A percentile compares a stretch with the other conserved stretches of the same genome.
Evolutionary conservation across 2,113 vertebrate genomes (phyloP).

Genomic region (Nansenia antarctica): DNA sequence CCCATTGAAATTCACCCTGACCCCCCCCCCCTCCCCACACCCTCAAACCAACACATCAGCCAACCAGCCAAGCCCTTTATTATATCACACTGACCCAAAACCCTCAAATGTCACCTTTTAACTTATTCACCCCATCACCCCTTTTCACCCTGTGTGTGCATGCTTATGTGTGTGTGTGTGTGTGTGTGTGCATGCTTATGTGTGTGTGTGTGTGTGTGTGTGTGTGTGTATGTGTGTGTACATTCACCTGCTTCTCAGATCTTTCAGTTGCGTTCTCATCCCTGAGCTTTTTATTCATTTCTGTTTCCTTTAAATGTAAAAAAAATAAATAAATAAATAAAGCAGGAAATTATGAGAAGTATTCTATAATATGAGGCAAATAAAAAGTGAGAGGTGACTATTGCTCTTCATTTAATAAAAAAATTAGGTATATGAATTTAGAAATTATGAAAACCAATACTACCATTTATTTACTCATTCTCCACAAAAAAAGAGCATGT

Average conservation of each 20-base stretch:
- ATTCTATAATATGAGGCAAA: no score
- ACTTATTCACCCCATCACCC: background rate
- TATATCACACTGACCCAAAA: conserved; percentile 11
- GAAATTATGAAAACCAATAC: no score
- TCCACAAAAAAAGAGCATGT: background rate
- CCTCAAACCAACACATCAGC: background rate
- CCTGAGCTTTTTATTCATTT: conserved; percentile 80
- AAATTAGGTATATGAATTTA: background rate
- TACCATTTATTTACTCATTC: no score
- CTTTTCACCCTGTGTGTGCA: no score
- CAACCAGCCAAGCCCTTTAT: background rate
- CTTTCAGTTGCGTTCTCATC: conserved; percentile 76
- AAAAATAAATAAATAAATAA: conserved; percentile 2
- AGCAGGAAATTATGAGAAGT: no score
- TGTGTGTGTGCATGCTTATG: no score
- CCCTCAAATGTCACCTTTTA: background rate
- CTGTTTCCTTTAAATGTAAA: conserved; percentile 86
- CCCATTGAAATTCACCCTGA: no score
- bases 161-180: no score
- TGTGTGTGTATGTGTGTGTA: no score
- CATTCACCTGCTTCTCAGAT: conserved; percentile 86
- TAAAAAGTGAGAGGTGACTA: no score
- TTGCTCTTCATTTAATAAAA: background rate
- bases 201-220: no score
- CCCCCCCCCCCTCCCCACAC: background rate